Evolutionary conservation across 2,113 vertebrate genomes (phyloP).

Genomic region (Archilochus colubris): DNA sequence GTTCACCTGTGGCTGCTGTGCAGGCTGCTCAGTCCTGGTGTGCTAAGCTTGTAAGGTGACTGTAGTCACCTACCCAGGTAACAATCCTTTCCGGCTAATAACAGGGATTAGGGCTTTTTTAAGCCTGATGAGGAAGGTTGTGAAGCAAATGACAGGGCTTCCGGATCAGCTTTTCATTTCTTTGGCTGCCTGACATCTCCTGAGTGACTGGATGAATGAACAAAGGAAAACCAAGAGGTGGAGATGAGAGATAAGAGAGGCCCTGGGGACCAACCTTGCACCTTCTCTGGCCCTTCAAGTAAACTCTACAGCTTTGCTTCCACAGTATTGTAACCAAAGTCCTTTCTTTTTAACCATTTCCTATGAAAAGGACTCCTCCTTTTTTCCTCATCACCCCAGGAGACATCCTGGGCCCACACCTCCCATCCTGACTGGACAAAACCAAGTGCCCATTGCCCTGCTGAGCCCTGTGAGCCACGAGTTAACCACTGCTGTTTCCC

Average conservation of each 20-base stretch:
- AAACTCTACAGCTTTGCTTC: not conserved
- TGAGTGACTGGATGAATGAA: not conserved
- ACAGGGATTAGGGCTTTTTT: not conserved
- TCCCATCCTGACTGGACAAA: not conserved
- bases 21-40: rapidly evolving
- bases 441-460: not conserved
- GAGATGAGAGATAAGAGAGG: not conserved
- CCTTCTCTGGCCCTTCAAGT: not conserved
- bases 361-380: not conserved
- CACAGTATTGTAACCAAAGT: not conserved
- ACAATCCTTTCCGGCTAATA: not conserved
- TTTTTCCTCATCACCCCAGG: rapidly evolving
- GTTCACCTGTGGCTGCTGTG: rapidly evolving
- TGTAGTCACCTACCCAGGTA: not conserved
- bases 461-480: not conserved
- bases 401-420: not conserved
- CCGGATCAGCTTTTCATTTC: not conserved
- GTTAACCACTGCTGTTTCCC: rapidly evolving
- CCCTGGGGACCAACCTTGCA: too few relatives aligned
- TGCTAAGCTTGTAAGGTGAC: not conserved
- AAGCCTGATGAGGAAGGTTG: not conserved
- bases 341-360: not conserved
- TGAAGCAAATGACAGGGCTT: not conserved
- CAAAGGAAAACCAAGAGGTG: not conserved
- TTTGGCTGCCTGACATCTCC: not conserved